phyloP scores from a whole-genome alignment of 2,113 vertebrate species.

The Mus musculus region DNA sequence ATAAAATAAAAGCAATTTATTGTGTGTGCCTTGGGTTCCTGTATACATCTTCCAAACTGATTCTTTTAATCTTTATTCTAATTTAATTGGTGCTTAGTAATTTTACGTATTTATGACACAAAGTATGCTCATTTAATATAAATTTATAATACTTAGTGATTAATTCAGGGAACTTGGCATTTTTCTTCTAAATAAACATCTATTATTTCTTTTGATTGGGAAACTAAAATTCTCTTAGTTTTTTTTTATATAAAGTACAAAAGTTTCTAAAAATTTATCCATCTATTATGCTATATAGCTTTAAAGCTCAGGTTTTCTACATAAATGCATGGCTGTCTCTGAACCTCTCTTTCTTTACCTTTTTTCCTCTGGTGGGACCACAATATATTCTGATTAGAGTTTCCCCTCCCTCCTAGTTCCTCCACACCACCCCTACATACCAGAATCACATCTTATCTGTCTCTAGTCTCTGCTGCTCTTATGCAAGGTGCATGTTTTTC shows the following conservation, averaged over 20 bases:
- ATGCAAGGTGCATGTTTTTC: not conserved
- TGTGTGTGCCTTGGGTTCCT: not conserved
- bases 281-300: not conserved
- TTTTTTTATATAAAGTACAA: no score
- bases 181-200: not conserved
- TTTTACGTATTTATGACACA: not conserved
- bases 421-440: not conserved
- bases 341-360: not conserved
- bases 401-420: not conserved
- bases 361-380: not conserved
- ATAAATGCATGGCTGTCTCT: not conserved
- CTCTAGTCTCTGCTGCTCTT: not conserved
- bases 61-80: not conserved
- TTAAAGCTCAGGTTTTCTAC: no score
- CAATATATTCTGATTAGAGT: not conserved
- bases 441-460: not conserved
- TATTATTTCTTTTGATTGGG: not conserved
- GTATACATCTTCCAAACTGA: not conserved
- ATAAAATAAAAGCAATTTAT: not conserved
- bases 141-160: not conserved
- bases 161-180: not conserved
- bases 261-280: fast-evolving
- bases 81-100: not conserved
- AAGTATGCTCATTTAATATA: not conserved
- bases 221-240: not conserved